phyloP scores from a whole-genome alignment of 2,888 invertebrate genomes.

The Pediacus dermestoides region DNA sequence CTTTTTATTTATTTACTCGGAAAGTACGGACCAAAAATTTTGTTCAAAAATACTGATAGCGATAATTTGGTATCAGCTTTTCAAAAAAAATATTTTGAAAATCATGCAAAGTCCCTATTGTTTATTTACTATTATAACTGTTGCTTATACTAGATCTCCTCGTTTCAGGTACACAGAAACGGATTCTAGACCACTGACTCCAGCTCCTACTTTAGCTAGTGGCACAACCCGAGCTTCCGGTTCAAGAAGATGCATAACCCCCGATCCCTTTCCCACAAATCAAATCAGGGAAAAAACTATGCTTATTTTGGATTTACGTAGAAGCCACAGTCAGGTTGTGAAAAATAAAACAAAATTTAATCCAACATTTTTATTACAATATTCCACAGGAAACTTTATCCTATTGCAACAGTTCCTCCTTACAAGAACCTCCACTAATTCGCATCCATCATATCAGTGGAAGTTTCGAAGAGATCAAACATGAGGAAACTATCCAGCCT shows the following conservation, averaged over 20 bases:
- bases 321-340: slow-evolving; percentile 65
- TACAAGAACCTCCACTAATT: slow-evolving; percentile 48
- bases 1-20: no score
- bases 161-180: slow-evolving; percentile 71
- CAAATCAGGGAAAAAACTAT: slow-evolving; percentile 57
- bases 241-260: slow-evolving; percentile 65
- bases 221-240: slow-evolving; percentile 68
- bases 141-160: no score
- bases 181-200: slow-evolving; percentile 77
- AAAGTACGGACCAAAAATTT: no score
- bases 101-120: no score
- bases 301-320: slow-evolving; percentile 68
- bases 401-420: slow-evolving; percentile 50
- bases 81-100: no score
- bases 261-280: slow-evolving; percentile 58
- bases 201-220: slow-evolving; percentile 73
- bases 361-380: not conserved
- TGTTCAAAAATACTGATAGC: no score
- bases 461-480: slow-evolving; percentile 30
- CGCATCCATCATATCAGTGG: slow-evolving; percentile 37
- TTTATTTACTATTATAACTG: no score
- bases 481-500: slow-evolving; percentile 6
- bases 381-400: slow-evolving; percentile 53
- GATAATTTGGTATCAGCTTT: no score
- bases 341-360: not conserved